phyloP scores from a whole-genome alignment of 2,113 vertebrate genomes.

The Chaenocephalus aceratus region DNA sequence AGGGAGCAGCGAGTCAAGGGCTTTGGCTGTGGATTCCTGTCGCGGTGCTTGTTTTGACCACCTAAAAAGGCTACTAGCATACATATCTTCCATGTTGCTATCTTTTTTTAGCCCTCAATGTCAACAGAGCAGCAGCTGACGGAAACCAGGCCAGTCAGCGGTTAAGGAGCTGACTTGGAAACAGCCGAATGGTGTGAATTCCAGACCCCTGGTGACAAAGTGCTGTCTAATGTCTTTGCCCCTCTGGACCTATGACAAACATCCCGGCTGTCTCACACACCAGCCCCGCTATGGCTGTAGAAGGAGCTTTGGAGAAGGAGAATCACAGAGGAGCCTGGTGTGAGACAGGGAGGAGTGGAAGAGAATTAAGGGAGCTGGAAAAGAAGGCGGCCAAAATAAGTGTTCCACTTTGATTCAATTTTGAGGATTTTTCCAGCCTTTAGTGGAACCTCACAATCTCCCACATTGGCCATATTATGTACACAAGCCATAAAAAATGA shows the following conservation, averaged over 20 bases:
- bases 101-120: constrained; percentile 80
- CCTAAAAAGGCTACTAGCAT: constrained; percentile 79
- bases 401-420: constrained; percentile 81
- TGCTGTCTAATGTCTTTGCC: constrained; percentile 83
- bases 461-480: constrained; percentile 86
- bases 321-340: constrained; percentile 52
- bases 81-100: constrained; percentile 59
- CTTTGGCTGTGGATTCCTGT: constrained; percentile 63
- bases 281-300: constrained; percentile 29
- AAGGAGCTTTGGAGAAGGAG: constrained; percentile 39
- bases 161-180: constrained; percentile 75
- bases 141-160: constrained; percentile 75
- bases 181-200: constrained; percentile 81
- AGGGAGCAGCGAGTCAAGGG: constrained; percentile 63
- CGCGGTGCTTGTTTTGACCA: constrained; percentile 65
- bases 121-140: constrained; percentile 77
- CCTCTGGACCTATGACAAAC: constrained; percentile 79
- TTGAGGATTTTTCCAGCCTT: constrained; percentile 72
- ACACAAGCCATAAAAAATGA: constrained; percentile 87
- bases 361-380: constrained; percentile 56
- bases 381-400: constrained; percentile 70
- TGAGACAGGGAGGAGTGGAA: constrained; percentile 40
- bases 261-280: constrained; percentile 66
- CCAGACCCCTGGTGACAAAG: constrained; percentile 78
- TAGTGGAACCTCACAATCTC: constrained; percentile 80